These are phyloP conservation scores for Bombus superbus DNA, from an alignment of 1,140 invertebrate species.

Conservation along the genomic window DNA sequence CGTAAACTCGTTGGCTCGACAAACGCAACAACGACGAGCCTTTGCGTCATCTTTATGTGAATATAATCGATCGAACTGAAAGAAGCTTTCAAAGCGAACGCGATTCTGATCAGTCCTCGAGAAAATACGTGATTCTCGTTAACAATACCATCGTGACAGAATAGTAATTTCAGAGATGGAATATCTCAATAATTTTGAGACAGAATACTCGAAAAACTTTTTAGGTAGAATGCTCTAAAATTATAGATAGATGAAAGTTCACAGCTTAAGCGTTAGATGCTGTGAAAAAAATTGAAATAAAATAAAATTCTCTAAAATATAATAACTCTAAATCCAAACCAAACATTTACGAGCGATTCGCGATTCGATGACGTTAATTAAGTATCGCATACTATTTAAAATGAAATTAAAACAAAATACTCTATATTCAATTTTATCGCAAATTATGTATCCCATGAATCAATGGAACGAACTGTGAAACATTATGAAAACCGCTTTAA, in stretches of 20 bases:
- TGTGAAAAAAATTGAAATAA: no score
- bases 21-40: not conserved
- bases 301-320: no score
- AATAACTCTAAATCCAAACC: no score
- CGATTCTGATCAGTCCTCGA: not conserved
- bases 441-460: no score
- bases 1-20: not conserved
- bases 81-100: not conserved
- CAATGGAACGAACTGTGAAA: no score
- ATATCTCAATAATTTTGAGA: not conserved
- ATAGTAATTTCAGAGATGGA: not conserved
- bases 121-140: not conserved
- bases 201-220: not conserved
- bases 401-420: no score
- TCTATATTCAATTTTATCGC: no score
- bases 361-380: no score
- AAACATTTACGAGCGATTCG: no score
- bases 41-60: slow-evolving; percentile 4
- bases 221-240: not conserved
- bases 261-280: no score
- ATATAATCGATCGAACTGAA: not conserved
- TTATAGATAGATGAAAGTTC: not conserved
- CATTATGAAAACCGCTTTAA: no score
- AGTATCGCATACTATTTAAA: no score
- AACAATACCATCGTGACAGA: not conserved